Percentiles rank a stretch among this genome's conserved stretches.
phyloP scores from a whole-genome alignment of 2,797 vertebrate species.

The Lacerta viridis region DNA sequence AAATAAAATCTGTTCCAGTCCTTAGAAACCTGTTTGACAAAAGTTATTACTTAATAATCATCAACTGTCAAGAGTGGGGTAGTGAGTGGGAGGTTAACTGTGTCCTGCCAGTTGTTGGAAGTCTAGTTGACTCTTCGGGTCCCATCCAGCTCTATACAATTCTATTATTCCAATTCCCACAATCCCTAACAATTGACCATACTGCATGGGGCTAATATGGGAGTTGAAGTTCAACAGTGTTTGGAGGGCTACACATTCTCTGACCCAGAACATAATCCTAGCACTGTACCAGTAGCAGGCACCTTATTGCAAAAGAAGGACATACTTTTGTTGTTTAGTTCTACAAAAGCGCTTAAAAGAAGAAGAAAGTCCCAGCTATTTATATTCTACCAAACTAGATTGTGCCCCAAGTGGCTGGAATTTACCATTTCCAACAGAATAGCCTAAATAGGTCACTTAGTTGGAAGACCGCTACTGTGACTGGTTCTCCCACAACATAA shows the following conservation, averaged over 20 bases:
- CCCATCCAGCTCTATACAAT: no score
- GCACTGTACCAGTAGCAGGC: not conserved
- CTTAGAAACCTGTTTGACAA: not conserved
- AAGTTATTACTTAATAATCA: not conserved
- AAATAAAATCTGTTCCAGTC: not conserved
- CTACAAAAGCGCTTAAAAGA: not conserved
- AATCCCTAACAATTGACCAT: no score
- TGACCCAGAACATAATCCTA: not conserved
- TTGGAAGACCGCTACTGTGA: slow-evolving; percentile 9
- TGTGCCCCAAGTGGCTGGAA: not conserved
- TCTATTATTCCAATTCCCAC: no score
- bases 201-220: no score
- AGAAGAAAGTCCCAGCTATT: not conserved
- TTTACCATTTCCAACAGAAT: slow-evolving; percentile 42
- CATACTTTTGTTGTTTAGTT: not conserved
- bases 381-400: not conserved
- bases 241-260: no score
- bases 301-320: not conserved
- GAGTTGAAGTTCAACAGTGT: no score
- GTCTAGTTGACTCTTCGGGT: no score
- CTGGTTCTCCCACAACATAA: not conserved
- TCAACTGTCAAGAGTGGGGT: not conserved
- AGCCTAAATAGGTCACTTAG: slow-evolving; percentile 22
- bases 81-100: no score
- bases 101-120: no score